Evolutionary conservation across 2,888 invertebrate species (phyloP).

Genomic region (Megalurothrips usitatus): DNA sequence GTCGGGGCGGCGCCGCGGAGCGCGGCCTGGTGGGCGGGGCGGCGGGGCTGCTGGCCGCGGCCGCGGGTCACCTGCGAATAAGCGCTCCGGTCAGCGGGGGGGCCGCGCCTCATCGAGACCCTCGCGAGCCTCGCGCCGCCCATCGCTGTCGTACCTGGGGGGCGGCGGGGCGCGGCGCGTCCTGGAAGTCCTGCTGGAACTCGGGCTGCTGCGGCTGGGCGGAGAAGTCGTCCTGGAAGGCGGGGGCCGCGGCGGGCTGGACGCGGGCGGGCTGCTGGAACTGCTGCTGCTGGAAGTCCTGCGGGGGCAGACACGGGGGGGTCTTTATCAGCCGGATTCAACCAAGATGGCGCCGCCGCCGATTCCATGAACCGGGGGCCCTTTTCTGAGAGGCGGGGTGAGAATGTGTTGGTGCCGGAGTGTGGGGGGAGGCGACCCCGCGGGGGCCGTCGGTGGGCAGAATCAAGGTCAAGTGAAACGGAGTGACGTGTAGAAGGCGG

Average conservation of each 20-base stretch:
- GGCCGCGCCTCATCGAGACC: neutral
- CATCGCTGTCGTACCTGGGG: neutral
- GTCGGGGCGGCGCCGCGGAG: neutral
- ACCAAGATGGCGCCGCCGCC: too few species aligned
- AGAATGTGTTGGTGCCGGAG: too few species aligned
- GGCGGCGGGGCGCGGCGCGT: neutral
- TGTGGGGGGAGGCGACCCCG: too few species aligned
- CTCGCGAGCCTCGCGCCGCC: neutral
- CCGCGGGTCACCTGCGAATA: constrained; percentile 4
- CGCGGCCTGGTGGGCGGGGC: constrained; percentile 10
- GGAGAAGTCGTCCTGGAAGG: neutral
- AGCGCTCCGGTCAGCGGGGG: neutral
- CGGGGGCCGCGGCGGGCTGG: neutral
- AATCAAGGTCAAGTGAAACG: too few species aligned
- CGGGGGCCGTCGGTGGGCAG: too few species aligned
- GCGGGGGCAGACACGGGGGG: neutral
- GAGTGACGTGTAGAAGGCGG: too few species aligned
- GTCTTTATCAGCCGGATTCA: too few species aligned
- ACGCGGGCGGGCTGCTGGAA: neutral
- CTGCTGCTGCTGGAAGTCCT: neutral
- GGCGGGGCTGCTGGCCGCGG: neutral
- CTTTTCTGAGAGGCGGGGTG: too few species aligned
- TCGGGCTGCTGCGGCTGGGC: neutral
- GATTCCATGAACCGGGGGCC: too few species aligned
- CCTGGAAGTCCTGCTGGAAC: neutral